Percentiles rank a stretch among this genome's conserved stretches.
Evolutionary conservation across 2,113 vertebrate species (phyloP).

Genomic region (Micromys minutus): DNA sequence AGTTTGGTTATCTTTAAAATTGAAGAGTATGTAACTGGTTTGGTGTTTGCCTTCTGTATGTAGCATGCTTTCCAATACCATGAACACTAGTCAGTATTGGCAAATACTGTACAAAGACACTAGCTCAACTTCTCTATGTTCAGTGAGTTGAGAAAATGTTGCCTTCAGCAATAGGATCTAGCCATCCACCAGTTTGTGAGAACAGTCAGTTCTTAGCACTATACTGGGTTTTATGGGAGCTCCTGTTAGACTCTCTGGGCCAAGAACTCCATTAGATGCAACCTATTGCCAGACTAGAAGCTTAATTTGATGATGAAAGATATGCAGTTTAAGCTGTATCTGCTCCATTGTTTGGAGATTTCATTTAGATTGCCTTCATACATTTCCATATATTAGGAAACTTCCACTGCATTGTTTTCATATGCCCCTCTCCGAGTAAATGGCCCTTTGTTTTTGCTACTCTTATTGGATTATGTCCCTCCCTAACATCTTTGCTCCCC

Average conservation of each 20-base stretch:
- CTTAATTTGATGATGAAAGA: background rate
- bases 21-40: background rate
- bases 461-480: background rate
- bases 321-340: background rate
- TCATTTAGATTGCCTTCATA: background rate
- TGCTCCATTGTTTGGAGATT: background rate
- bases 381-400: background rate
- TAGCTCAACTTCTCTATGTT: too few species aligned
- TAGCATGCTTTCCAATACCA: background rate
- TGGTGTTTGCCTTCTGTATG: background rate
- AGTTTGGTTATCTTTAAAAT: background rate
- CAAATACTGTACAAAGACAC: background rate
- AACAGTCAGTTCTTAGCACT: background rate
- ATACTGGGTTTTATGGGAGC: background rate
- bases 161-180: background rate
- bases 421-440: background rate
- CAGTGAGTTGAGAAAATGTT: background rate
- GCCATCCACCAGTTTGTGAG: background rate
- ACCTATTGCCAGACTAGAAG: background rate
- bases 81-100: background rate
- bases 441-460: background rate
- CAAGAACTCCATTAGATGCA: background rate
- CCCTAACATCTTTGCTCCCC: accelerated
- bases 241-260: background rate
- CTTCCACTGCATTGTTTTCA: background rate